Percentiles rank a stretch among this genome's conserved stretches.
phyloP scores from a whole-genome alignment of 1,140 invertebrate species.

The Calosoma granatense region DNA sequence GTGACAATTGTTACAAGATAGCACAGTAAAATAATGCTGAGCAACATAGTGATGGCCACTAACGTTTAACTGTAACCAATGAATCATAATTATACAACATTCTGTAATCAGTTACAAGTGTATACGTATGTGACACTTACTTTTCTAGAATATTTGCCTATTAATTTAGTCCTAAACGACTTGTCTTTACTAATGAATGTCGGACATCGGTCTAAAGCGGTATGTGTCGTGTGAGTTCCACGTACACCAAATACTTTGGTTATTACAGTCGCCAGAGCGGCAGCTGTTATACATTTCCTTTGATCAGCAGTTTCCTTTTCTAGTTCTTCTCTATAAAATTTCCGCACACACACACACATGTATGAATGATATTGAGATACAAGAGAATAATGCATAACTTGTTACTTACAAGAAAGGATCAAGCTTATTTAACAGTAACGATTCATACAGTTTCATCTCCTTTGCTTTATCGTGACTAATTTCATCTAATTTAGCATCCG shows the following conservation, averaged over 20 bases:
- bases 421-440: constrained; percentile 59
- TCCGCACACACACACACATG: too few species aligned
- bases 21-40: constrained; percentile 81
- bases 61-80: constrained; percentile 51
- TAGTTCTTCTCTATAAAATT: constrained; percentile 54
- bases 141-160: constrained; percentile 50
- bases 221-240: constrained; percentile 33
- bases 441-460: constrained; percentile 67
- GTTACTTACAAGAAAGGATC: constrained; percentile 59
- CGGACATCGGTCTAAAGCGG: constrained; percentile 54
- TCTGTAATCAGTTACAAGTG: constrained; percentile 16
- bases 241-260: constrained; percentile 59
- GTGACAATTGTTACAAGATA: constrained; percentile 88
- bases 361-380: too few species aligned
- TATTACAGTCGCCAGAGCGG: constrained; percentile 69
- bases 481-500: constrained; percentile 69
- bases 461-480: constrained; percentile 68
- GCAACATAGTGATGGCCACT: constrained; percentile 84
- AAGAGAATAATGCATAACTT: too few species aligned
- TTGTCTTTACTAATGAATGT: constrained; percentile 80
- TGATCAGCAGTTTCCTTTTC: constrained; percentile 59
- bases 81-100: constrained; percentile 17
- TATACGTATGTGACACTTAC: constrained; percentile 22
- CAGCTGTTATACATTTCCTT: constrained; percentile 58
- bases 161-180: constrained; percentile 61